Percentiles rank a stretch among this genome's conserved stretches.
These are phyloP conservation scores for Parazoanthus darwini DNA, from an alignment of 92 coral and sea anemone species.

Conservation along the genomic window DNA sequence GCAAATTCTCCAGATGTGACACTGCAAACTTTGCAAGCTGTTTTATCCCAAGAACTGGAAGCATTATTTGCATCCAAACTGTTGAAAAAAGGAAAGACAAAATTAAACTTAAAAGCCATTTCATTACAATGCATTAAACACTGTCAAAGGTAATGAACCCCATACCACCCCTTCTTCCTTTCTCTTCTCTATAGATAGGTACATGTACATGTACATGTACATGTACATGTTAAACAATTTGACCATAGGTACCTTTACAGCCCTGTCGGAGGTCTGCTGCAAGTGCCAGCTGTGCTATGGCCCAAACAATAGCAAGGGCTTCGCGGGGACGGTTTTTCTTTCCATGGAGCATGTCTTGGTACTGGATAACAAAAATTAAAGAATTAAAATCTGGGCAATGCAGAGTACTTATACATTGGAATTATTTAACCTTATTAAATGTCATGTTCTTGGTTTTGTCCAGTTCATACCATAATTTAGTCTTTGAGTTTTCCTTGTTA, in stretches of 20 bases:
- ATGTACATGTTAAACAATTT: not conserved
- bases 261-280: slow-evolving; percentile 65
- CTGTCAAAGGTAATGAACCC: too few species aligned
- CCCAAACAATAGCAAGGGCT: slow-evolving; percentile 88
- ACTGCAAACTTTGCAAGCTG: slow-evolving; percentile 84
- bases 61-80: slow-evolving; percentile 86
- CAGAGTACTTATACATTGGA: too few species aligned
- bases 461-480: too few species aligned
- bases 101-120: not conserved
- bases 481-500: too few species aligned
- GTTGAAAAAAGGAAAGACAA: not conserved
- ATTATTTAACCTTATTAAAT: too few species aligned
- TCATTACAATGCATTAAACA: too few species aligned
- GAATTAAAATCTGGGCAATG: not conserved
- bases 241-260: slow-evolving; percentile 56
- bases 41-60: slow-evolving; percentile 74
- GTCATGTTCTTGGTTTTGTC: too few species aligned
- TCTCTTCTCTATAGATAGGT: not conserved
- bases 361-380: slow-evolving; percentile 31
- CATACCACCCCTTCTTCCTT: too few species aligned
- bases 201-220: too few species aligned
- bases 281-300: slow-evolving; percentile 80
- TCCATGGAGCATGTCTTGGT: slow-evolving; percentile 64
- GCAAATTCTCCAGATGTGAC: slow-evolving; percentile 71
- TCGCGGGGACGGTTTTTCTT: slow-evolving; percentile 84